These are phyloP conservation scores for Anas flavirostris DNA, from an alignment of 2,797 vertebrate species.

Conservation along the genomic window DNA sequence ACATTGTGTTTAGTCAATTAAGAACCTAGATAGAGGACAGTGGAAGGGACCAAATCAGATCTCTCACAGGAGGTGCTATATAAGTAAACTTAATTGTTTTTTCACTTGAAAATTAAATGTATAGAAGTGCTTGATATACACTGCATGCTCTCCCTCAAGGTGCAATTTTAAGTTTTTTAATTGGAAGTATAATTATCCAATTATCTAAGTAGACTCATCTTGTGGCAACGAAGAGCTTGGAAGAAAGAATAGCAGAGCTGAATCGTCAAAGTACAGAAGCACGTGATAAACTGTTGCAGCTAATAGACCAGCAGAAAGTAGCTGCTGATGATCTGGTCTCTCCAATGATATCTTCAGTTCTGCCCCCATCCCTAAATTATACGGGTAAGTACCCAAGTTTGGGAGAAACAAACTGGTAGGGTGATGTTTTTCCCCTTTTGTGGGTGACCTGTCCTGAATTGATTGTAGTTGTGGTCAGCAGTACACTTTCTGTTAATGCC, in stretches of 20 bases:
- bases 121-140: not conserved
- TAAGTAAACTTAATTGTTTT: not conserved
- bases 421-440: not conserved
- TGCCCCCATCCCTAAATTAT: slow-evolving; percentile 47
- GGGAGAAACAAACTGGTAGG: not conserved
- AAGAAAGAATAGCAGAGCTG: slow-evolving; percentile 89
- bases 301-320: slow-evolving; percentile 90
- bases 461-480: not conserved
- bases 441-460: not conserved
- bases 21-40: not conserved
- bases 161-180: not conserved
- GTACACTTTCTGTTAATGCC: not conserved
- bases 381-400: slow-evolving; percentile 57
- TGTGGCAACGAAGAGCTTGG: slow-evolving; percentile 71
- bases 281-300: slow-evolving; percentile 84
- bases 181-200: slow-evolving; percentile 11
- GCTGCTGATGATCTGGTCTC: slow-evolving; percentile 65
- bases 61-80: not conserved
- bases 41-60: not conserved
- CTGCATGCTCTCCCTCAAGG: not conserved
- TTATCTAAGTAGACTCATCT: slow-evolving; percentile 51
- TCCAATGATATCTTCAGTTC: slow-evolving; percentile 73
- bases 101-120: not conserved
- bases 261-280: slow-evolving; percentile 90
- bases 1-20: not conserved